phyloP scores from a whole-genome alignment of 2,113 vertebrate genomes.

The Plecotus auritus region DNA sequence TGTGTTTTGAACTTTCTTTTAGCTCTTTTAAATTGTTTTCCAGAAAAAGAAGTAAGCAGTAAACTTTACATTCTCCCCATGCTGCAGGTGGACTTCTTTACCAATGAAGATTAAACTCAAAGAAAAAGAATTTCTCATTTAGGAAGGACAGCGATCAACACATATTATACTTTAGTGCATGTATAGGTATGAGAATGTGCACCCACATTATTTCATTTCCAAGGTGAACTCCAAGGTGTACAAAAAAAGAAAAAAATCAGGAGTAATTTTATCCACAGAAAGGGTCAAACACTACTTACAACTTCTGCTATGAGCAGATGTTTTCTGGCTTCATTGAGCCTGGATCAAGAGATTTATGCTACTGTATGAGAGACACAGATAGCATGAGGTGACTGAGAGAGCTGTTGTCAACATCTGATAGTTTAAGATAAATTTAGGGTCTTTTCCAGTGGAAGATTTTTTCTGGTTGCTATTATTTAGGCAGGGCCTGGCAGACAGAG shows the following conservation, averaged over 20 bases:
- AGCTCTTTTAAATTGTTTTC: background rate
- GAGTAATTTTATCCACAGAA: background rate
- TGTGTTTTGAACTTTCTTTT: background rate
- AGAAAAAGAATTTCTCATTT: background rate
- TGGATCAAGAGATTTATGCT: background rate
- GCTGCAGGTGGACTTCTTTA: background rate
- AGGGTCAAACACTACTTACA: background rate
- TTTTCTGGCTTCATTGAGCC: background rate
- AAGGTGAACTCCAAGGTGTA: background rate
- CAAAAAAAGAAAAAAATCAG: background rate
- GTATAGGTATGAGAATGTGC: background rate
- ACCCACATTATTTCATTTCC: background rate
- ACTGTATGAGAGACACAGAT: background rate
- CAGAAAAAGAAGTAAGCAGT: background rate
- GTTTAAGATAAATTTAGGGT: background rate
- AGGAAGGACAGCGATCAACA: background rate
- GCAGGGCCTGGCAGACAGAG: background rate
- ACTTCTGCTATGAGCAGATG: background rate
- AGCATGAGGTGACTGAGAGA: background rate
- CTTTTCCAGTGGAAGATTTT: background rate
- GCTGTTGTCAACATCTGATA: background rate
- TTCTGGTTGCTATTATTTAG: background rate
- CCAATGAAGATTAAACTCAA: background rate
- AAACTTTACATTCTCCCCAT: background rate
- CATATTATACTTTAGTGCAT: background rate